Evolutionary conservation across 2,888 invertebrate species (phyloP).

Genomic region (Orthosia gracilis): DNA sequence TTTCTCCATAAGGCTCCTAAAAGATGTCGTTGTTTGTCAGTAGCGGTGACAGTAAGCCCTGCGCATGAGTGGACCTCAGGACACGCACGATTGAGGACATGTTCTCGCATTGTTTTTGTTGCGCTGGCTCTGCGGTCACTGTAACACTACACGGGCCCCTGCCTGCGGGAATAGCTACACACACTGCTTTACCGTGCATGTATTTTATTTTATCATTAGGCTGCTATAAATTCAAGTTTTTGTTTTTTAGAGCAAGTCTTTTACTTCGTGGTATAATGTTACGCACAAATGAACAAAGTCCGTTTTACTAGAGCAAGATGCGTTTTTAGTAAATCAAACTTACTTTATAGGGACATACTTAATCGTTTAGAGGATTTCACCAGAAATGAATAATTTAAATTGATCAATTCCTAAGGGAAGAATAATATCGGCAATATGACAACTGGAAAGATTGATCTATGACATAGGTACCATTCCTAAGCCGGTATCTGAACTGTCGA

Average conservation of each 20-base stretch:
- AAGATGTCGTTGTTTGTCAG: conserved; percentile 25
- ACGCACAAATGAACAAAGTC: conserved; percentile 7
- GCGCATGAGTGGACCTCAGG: conserved; percentile 74
- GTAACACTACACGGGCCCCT: conserved; percentile 84
- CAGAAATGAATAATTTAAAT: not conserved
- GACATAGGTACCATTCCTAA: not conserved
- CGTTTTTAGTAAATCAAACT: not conserved
- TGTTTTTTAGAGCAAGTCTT: not conserved
- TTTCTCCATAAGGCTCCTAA: conserved; percentile 12
- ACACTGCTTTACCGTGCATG: conserved; percentile 34
- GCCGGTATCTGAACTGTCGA: not conserved
- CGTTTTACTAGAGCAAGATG: not conserved
- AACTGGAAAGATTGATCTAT: not conserved
- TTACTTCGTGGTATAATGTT: conserved; percentile 14
- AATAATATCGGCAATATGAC: not conserved
- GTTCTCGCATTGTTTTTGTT: conserved; percentile 89
- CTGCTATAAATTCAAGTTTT: conserved; percentile 24
- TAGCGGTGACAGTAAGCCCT: conserved; percentile 74
- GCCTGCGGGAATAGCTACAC: conserved; percentile 69
- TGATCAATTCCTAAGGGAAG: not conserved
- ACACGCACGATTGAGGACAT: conserved; percentile 90
- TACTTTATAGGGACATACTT: not conserved
- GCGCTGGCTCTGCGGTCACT: conserved; percentile 83
- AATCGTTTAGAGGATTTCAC: not conserved
- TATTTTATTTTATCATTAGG: conserved; percentile 47